Conservation (phyloP, 35 echinoderm and acorn worm genomes). For the Amphiura filiformis region DNA sequence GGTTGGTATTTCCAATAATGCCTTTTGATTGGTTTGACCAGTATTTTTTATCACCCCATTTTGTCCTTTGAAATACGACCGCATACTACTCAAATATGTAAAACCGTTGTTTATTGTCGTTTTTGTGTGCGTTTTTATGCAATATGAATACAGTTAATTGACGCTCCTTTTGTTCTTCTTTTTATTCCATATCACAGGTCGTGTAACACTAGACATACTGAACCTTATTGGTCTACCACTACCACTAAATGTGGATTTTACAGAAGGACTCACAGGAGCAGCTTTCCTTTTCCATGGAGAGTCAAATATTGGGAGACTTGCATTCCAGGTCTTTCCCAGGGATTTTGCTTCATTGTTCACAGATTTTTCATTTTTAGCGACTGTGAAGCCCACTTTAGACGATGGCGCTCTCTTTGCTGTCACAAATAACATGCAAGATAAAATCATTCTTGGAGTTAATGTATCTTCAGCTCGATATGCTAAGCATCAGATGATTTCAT, state of each 20-base stretch:
- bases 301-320: slow-evolving; percentile 54
- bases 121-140: neutral
- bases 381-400: slow-evolving; percentile 21
- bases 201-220: slow-evolving; percentile 23
- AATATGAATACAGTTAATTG: neutral
- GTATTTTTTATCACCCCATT: neutral
- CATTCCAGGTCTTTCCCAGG: slow-evolving; percentile 28
- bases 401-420: slow-evolving; percentile 34
- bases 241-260: slow-evolving; percentile 37
- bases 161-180: neutral
- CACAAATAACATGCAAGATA: slow-evolving; percentile 15
- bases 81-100: neutral
- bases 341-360: slow-evolving; percentile 33
- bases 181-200: neutral
- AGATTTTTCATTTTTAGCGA: slow-evolving; percentile 46
- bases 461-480: neutral
- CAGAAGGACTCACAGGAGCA: slow-evolving; percentile 32
- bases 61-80: too few relatives aligned
- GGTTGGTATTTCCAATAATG: too few relatives aligned
- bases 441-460: slow-evolving; percentile 43
- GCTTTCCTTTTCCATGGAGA: slow-evolving; percentile 46
- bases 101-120: neutral
- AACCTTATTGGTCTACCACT: slow-evolving; percentile 47
- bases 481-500: neutral
- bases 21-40: neutral